These are phyloP conservation scores for Colletes gigas DNA, from an alignment of 1,140 invertebrate genomes.

Conservation along the genomic window DNA sequence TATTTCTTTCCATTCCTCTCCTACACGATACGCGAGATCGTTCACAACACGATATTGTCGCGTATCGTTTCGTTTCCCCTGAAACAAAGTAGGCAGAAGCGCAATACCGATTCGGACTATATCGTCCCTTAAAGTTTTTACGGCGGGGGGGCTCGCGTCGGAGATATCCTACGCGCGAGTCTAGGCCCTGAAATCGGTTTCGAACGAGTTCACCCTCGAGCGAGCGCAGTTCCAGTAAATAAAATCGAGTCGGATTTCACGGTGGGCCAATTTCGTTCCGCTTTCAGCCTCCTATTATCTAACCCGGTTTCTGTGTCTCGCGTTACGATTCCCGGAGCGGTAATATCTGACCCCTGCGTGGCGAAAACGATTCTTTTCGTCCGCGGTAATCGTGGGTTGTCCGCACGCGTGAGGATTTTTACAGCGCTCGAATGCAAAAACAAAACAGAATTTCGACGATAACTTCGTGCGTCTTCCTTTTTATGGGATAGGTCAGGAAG, in stretches of 20 bases:
- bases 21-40: constrained; percentile 21
- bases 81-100: neutral
- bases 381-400: constrained; percentile 27
- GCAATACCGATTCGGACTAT: constrained; percentile 23
- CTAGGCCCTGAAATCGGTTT: constrained; percentile 1
- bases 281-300: constrained; percentile 49
- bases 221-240: constrained; percentile 4
- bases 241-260: constrained; percentile 1
- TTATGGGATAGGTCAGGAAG: constrained; percentile 34
- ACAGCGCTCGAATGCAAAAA: neutral
- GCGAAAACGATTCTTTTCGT: neutral
- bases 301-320: constrained; percentile 33
- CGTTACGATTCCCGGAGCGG: constrained; percentile 1
- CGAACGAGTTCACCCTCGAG: neutral
- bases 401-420: constrained; percentile 26
- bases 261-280: constrained; percentile 55
- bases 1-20: neutral
- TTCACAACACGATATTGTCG: constrained; percentile 11
- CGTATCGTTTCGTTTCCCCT: neutral
- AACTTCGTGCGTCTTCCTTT: constrained; percentile 36
- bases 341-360: constrained; percentile 8
- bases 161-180: constrained; percentile 11
- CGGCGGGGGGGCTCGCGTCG: neutral
- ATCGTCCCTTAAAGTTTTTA: constrained; percentile 31
- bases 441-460: constrained; percentile 51